These are phyloP conservation scores for Aromia moschata DNA, from an alignment of 2,888 invertebrate genomes.

Conservation along the genomic window DNA sequence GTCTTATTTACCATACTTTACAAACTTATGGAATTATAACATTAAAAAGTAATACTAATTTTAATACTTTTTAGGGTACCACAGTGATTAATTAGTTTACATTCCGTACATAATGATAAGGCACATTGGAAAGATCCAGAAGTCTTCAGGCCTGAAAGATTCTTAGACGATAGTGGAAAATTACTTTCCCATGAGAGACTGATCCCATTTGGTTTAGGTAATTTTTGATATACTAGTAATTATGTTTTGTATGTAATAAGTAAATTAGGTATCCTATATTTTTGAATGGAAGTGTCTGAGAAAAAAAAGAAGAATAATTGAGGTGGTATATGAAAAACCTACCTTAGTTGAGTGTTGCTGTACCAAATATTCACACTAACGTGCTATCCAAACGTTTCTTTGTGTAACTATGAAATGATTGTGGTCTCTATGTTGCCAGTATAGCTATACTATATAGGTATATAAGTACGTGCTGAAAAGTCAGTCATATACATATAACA, in stretches of 20 bases:
- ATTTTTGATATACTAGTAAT: not conserved
- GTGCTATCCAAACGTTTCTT: too few species aligned
- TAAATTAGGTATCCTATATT: too few species aligned
- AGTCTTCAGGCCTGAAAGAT: conserved; percentile 72
- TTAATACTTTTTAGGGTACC: conserved; percentile 50
- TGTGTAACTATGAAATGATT: too few species aligned
- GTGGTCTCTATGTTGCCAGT: too few species aligned
- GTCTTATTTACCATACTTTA: not conserved
- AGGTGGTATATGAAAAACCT: too few species aligned
- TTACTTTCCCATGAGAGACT: conserved; percentile 53
- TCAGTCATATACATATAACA: too few species aligned
- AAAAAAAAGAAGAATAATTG: too few species aligned
- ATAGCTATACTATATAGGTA: too few species aligned
- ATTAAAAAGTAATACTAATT: not conserved
- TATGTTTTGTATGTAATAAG: not conserved
- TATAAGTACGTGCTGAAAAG: too few species aligned
- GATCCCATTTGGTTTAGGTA: conserved; percentile 62
- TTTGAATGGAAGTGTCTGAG: too few species aligned
- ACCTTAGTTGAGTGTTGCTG: too few species aligned
- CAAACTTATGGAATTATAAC: not conserved
- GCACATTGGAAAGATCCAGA: conserved; percentile 71
- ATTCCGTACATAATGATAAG: conserved; percentile 68
- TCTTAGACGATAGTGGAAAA: conserved; percentile 62
- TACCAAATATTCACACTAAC: too few species aligned
- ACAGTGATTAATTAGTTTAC: conserved; percentile 54